These are phyloP conservation scores for Campylorhamphus procurvoides DNA, from an alignment of 2,113 vertebrate genomes.

Conservation along the genomic window DNA sequence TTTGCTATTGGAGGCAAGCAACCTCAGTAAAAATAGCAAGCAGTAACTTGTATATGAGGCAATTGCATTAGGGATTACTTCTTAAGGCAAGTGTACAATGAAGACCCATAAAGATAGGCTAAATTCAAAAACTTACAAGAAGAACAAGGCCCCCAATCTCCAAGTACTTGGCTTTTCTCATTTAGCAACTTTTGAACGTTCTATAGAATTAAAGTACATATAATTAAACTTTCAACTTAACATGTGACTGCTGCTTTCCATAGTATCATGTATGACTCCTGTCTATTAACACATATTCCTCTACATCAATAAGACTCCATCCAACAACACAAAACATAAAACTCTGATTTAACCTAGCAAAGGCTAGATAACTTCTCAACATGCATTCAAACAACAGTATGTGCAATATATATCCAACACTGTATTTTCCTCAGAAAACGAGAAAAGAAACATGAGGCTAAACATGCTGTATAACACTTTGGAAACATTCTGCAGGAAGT, in stretches of 20 bases:
- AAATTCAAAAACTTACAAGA: neutral
- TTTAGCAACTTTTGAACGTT: neutral
- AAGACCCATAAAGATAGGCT: neutral
- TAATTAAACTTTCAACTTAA: neutral
- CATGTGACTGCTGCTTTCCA: neutral
- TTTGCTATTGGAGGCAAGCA: neutral
- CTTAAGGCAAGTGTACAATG: neutral
- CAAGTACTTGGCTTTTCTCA: neutral
- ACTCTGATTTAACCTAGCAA: neutral
- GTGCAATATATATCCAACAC: neutral
- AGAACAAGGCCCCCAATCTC: neutral
- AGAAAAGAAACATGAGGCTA: neutral
- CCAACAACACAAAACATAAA: neutral
- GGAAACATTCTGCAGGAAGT: neutral
- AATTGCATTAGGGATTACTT: constrained; percentile 18
- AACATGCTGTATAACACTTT: neutral
- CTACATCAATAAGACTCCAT: neutral
- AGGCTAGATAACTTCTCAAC: neutral
- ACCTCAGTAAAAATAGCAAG: neutral
- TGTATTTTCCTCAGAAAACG: neutral
- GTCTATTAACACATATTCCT: neutral
- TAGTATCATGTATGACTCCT: neutral
- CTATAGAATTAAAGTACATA: neutral
- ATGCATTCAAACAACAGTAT: neutral
- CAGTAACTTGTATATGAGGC: neutral